Evolutionary conservation across 2,797 vertebrate species (phyloP), one percentile per base, ranked within the genome.

Genomic region (Clarias platycephalus): DNA sequence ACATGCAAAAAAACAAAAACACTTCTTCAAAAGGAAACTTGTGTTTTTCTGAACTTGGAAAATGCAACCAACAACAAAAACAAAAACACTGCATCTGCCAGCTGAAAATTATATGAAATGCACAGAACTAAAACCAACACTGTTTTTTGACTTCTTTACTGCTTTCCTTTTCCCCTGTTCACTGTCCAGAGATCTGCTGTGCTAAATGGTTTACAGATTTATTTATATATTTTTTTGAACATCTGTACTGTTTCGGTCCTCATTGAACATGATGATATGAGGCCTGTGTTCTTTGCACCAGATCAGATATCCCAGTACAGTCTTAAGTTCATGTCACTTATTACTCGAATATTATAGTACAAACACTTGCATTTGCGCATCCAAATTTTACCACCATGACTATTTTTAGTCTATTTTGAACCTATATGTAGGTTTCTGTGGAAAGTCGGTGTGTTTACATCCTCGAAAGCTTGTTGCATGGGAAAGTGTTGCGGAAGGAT

Each of bases 51-150:
- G 40, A 55, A 78, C 78, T 37, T 34, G 28, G 37, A 74, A 60
- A 55, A 70, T 78, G 44, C 28, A 10, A 87, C 37, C 81, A 85
- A 86, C 2, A 66, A 78, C 76, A 86, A 86, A 1, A 84, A 66
- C 74, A 81, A 76, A 58, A 85, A 88, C 88, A 84, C 80, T 87
- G 58, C 0, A 37, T 75, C 90, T 91, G 86, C 89, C 87, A 82
- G 87, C 85, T 89, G 82, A 88, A 88, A 91, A 92, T 87, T 91
- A 89, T 92, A 92, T 92, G 88, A 91, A 77, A 91, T 91, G 84
- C 91, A 93, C 92, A 93, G 92, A 91, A 94, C 93, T 91, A 92
- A 91, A 94, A 91, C 88, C 70, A 90, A 91, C 82, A 82, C 90
- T 92, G 88, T 93, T 93, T 92, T 94, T 91, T 86, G 79, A 85